phyloP scores from a whole-genome alignment of 2,113 vertebrate genomes.

The Istiophorus platypterus region DNA sequence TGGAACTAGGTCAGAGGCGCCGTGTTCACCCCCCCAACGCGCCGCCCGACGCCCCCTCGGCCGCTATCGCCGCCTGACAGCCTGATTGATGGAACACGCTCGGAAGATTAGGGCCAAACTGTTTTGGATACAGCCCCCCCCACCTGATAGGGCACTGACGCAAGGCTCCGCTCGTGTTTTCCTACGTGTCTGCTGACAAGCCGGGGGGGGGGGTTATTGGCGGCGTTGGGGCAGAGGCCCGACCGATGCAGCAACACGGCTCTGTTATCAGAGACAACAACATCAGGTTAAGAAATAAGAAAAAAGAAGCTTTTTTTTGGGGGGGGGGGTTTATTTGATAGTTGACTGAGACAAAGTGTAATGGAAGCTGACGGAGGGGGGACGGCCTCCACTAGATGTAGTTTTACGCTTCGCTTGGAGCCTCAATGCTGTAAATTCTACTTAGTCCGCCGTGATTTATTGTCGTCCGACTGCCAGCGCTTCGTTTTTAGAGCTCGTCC shows the following conservation, averaged over 20 bases:
- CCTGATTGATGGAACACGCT: constrained; percentile 62
- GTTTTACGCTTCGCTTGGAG: background rate
- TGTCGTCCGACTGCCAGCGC: background rate
- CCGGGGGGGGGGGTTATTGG: too few species aligned
- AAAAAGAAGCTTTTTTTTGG: background rate
- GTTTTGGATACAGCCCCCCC: constrained; percentile 60
- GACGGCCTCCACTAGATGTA: background rate
- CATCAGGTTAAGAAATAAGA: background rate
- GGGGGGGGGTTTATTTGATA: constrained; percentile 27
- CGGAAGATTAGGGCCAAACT: constrained; percentile 54
- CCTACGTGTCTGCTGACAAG: constrained; percentile 67
- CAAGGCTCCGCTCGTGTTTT: constrained; percentile 68
- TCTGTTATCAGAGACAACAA: constrained; percentile 68
- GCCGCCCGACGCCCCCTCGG: constrained; percentile 39
- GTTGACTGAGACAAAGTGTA: background rate
- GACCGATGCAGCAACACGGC: constrained; percentile 53
- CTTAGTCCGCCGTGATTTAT: background rate
- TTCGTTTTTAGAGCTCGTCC: too few species aligned
- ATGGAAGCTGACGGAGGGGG: background rate
- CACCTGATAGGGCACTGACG: constrained; percentile 47
- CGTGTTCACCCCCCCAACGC: constrained; percentile 40
- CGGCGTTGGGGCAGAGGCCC: constrained; percentile 64
- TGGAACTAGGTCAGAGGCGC: constrained; percentile 38
- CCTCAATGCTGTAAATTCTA: background rate
- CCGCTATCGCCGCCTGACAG: constrained; percentile 44